A percentile compares a stretch with the other conserved stretches of the same genome.
Conservation (phyloP, 2,888 invertebrate species). For the Calameuta idolon region DNA sequence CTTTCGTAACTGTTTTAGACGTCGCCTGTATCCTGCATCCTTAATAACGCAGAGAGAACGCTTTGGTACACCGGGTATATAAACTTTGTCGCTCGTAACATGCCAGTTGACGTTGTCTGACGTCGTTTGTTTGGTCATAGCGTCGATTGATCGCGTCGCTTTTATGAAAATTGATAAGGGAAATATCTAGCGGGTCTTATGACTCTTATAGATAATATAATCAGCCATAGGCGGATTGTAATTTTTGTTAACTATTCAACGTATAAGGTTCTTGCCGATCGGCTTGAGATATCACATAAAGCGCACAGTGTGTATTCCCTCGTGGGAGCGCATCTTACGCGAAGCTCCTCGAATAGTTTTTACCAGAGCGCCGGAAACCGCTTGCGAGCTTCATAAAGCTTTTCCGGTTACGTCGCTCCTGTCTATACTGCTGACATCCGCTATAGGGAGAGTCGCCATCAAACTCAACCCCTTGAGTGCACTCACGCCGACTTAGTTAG, state of each 20-base stretch:
- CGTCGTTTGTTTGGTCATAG: no score
- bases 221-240: not conserved
- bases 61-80: not conserved
- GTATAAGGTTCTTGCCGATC: not conserved
- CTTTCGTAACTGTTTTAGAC: not conserved
- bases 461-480: conserved; percentile 37
- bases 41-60: not conserved
- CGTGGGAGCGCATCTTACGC: not conserved
- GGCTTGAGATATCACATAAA: not conserved
- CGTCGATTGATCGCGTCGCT: no score
- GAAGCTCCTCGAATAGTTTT: not conserved
- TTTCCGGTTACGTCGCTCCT: conserved; percentile 31
- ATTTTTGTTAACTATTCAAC: not conserved
- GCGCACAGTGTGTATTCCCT: not conserved
- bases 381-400: conserved; percentile 26
- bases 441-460: not conserved
- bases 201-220: not conserved
- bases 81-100: not conserved
- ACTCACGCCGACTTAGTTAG: conserved; percentile 51
- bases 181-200: not conserved
- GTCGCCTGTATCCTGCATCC: not conserved
- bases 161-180: not conserved
- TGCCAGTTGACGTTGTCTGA: no score
- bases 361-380: conserved; percentile 4
- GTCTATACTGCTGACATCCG: conserved; percentile 29